Conservation (phyloP, 1,140 invertebrate species). For the Triops cancriformis region DNA sequence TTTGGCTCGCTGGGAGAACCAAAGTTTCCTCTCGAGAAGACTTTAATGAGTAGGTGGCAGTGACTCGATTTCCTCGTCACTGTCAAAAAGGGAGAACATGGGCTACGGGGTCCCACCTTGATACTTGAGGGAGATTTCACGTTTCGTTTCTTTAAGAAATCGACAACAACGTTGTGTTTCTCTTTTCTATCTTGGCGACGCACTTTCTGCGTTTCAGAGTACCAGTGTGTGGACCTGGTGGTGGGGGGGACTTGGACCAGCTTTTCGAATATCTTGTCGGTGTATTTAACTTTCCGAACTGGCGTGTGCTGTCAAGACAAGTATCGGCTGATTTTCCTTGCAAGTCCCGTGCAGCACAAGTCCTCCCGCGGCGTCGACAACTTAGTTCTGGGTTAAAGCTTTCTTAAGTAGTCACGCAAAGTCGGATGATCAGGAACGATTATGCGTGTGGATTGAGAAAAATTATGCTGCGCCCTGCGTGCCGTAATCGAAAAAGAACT, state of each 20-base stretch:
- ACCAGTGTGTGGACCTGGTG: too few relatives aligned
- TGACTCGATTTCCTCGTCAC: slow-evolving; percentile 9
- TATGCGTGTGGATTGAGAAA: background rate
- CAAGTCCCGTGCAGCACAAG: background rate
- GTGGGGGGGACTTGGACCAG: too few relatives aligned
- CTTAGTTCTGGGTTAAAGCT: background rate
- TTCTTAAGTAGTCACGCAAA: slow-evolving; percentile 10
- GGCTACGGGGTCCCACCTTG: background rate
- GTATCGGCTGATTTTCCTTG: background rate
- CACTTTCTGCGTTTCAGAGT: too few relatives aligned
- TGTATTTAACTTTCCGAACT: background rate
- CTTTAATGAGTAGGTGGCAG: background rate
- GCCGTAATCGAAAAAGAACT: background rate
- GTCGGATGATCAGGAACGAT: background rate
- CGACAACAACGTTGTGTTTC: background rate
- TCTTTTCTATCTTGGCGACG: too few relatives aligned
- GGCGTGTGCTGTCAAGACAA: background rate
- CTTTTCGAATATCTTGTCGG: too few relatives aligned
- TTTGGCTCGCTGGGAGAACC: background rate
- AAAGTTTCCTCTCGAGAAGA: background rate
- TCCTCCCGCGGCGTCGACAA: background rate
- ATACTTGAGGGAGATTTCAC: background rate
- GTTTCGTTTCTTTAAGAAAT: background rate
- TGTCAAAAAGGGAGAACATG: slow-evolving; percentile 5
- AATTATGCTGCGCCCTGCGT: background rate